These are phyloP conservation scores for Stomatorhinus walkeri DNA, from an alignment of 2,797 vertebrate genomes.

Conservation along the genomic window DNA sequence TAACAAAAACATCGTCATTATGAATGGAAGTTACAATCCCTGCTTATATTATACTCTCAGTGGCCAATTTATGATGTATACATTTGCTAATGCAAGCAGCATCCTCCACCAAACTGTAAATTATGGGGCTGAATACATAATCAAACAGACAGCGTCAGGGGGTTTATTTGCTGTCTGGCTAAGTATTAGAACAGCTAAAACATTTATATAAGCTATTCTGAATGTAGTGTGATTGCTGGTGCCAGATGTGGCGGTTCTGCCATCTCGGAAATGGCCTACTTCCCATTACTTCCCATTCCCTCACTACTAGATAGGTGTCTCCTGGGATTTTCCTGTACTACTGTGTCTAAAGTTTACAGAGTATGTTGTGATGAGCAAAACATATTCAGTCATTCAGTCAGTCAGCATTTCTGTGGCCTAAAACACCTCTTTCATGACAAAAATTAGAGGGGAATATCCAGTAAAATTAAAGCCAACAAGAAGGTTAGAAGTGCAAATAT, in stretches of 20 bases:
- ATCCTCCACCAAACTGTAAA: background rate
- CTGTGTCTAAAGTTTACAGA: background rate
- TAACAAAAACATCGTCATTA: background rate
- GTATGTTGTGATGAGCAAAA: background rate
- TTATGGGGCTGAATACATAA: background rate
- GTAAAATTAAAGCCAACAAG: background rate
- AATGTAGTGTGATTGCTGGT: background rate
- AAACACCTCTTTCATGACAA: background rate
- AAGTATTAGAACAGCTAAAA: background rate
- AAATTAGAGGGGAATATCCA: background rate
- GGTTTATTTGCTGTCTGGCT: background rate
- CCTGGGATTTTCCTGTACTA: background rate
- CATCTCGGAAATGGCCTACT: background rate
- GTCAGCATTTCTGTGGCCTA: background rate
- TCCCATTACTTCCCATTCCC: background rate
- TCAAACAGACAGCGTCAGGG: background rate
- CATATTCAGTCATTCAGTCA: background rate
- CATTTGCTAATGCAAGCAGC: background rate
- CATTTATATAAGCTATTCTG: background rate
- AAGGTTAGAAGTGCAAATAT: background rate
- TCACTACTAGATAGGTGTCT: no score
- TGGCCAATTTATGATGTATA: background rate
- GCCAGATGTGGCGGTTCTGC: background rate
- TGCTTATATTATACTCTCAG: background rate
- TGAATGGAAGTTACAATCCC: background rate